phyloP scores from a whole-genome alignment of 2,797 vertebrate species.

The Enteromius afrohamiltoni region DNA sequence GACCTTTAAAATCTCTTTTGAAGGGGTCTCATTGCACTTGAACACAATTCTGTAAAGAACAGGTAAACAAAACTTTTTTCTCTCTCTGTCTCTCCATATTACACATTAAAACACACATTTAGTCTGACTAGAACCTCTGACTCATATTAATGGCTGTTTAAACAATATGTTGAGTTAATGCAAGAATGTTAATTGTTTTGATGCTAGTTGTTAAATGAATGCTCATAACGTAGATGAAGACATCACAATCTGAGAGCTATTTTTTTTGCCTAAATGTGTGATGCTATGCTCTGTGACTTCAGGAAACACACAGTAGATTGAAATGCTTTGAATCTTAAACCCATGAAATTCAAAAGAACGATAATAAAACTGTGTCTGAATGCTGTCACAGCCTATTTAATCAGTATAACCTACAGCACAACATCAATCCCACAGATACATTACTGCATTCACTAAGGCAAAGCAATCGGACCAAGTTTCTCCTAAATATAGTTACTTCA shows the following conservation, averaged over 20 bases:
- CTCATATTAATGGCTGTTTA: neutral
- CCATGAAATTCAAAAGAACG: neutral
- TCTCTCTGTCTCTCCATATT: neutral
- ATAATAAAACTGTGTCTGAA: neutral
- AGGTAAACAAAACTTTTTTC: neutral
- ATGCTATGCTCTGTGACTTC: neutral
- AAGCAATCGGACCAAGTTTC: conserved; percentile 17
- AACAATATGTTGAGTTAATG: conserved; percentile 9
- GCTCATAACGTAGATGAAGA: neutral
- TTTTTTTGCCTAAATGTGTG: neutral
- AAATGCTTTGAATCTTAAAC: conserved; percentile 16
- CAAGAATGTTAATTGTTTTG: neutral
- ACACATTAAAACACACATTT: neutral
- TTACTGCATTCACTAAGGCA: conserved; percentile 1
- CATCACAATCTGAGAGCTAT: neutral
- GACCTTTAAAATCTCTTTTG: conserved; percentile 14
- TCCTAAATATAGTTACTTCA: conserved; percentile 17
- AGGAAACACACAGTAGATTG: neutral
- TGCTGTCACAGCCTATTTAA: conserved; percentile 8
- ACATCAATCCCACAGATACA: conserved; percentile 16
- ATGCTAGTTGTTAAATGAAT: neutral
- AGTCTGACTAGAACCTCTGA: neutral
- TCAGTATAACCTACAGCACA: conserved; percentile 3
- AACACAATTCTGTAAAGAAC: neutral
- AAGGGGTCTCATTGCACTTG: conserved; percentile 3